Percentiles rank a stretch among this genome's conserved stretches.
Evolutionary conservation across 1,140 invertebrate genomes (phyloP).

Genomic region (Euwallacea similis): DNA sequence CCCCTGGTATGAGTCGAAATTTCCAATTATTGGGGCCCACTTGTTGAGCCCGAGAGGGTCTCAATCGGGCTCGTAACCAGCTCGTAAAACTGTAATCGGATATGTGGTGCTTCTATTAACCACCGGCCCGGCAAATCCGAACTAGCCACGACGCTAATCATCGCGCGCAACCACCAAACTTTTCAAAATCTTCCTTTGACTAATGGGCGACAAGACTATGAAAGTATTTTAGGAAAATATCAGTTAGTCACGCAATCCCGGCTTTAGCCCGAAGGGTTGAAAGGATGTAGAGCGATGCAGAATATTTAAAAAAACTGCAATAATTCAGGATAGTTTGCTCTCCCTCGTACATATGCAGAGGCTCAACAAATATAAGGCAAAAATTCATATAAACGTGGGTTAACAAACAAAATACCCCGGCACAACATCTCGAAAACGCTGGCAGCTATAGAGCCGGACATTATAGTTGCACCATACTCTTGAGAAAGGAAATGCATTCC

Average conservation of each 20-base stretch:
- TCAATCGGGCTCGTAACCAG: constrained; percentile 20
- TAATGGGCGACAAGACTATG: background rate
- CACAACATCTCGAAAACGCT: too few species aligned
- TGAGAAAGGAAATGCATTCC: too few species aligned
- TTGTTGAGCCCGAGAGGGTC: constrained; percentile 12
- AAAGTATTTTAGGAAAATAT: background rate
- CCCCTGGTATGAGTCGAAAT: too few species aligned
- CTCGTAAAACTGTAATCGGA: constrained; percentile 34
- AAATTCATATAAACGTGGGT: too few species aligned
- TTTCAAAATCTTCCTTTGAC: background rate
- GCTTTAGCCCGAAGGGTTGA: background rate
- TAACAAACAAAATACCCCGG: too few species aligned
- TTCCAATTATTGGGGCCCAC: background rate
- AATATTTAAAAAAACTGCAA: background rate
- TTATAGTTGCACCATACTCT: too few species aligned
- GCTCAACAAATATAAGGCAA: too few species aligned
- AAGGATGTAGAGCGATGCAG: too few species aligned
- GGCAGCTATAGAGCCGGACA: too few species aligned
- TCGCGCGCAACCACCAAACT: too few species aligned
- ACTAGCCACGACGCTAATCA: background rate
- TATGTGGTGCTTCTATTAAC: constrained; percentile 31
- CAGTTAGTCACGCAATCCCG: background rate
- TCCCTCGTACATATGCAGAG: too few species aligned
- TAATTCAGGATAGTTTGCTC: background rate
- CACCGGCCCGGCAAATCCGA: constrained; percentile 1